A percentile compares a stretch with the other conserved stretches of the same genome.
Conservation (phyloP, 2,113 vertebrate genomes). For the Rhadina sibilatrix region DNA sequence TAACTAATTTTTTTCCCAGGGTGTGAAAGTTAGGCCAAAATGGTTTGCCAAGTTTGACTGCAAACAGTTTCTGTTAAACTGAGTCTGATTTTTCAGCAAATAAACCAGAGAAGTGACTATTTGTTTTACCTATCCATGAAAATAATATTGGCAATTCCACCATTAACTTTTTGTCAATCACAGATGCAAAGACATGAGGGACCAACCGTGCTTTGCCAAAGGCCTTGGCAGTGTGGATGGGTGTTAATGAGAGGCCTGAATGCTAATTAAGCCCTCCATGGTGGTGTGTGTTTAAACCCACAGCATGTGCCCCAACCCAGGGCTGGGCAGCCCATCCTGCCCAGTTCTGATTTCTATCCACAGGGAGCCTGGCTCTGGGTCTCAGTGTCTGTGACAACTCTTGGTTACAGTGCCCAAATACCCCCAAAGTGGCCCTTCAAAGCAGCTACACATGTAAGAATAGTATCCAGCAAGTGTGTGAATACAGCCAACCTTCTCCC, state of each 20-base stretch:
- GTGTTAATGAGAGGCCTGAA: neutral
- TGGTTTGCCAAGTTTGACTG: neutral
- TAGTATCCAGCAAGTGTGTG: constrained; percentile 39
- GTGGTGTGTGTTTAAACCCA: neutral
- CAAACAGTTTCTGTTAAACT: neutral
- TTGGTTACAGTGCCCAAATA: neutral
- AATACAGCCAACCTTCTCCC: constrained; percentile 59
- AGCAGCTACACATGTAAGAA: constrained; percentile 41
- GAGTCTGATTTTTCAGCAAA: constrained; percentile 10
- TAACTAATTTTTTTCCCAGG: neutral
- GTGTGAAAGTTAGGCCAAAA: neutral
- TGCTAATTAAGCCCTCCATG: neutral
- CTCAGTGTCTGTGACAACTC: neutral
- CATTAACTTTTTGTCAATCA: neutral
- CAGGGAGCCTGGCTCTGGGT: neutral
- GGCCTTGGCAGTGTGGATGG: neutral
- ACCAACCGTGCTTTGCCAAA: neutral
- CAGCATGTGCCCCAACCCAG: fast-evolving
- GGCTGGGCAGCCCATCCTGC: neutral
- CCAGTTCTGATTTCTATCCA: neutral
- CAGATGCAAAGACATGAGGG: neutral
- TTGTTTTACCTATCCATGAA: neutral
- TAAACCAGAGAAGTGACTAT: neutral
- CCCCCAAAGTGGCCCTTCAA: constrained; percentile 33
- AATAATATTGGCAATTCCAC: neutral